phyloP scores from a whole-genome alignment of 1,140 invertebrate species.

The Linepithema humile region DNA sequence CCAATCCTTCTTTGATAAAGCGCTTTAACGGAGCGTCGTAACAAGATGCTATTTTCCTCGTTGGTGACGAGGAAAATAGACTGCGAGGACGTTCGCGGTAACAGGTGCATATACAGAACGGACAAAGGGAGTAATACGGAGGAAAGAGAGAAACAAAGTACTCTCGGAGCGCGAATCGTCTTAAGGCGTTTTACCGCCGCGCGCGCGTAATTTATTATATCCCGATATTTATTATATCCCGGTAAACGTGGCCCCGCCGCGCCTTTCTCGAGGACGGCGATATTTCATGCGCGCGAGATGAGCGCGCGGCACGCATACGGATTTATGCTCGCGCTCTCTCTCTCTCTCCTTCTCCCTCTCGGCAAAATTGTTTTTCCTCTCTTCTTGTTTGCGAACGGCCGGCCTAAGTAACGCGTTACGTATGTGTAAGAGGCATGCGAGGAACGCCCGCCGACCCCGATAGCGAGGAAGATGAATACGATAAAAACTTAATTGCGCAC shows the following conservation, averaged over 20 bases:
- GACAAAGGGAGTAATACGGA: not conserved
- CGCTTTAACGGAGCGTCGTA: conserved; percentile 32
- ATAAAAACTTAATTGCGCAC: conserved; percentile 44
- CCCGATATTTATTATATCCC: not conserved
- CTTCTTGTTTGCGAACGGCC: not conserved
- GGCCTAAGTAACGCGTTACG: not conserved
- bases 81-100: not conserved
- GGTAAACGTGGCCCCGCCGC: conserved; percentile 28
- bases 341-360: too few species aligned
- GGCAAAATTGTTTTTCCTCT: conserved; percentile 33
- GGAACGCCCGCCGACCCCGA: not conserved
- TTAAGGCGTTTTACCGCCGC: not conserved
- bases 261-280: conserved; percentile 23
- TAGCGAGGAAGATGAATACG: conserved; percentile 27
- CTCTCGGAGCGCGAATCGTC: not conserved
- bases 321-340: conserved; percentile 24
- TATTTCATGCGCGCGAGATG: conserved; percentile 52
- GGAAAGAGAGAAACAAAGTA: conserved; percentile 8
- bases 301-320: conserved; percentile 35
- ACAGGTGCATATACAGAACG: not conserved
- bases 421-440: too few species aligned
- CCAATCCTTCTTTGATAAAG: conserved; percentile 46
- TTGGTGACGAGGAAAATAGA: conserved; percentile 37
- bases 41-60: conserved; percentile 45
- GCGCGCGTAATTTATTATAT: not conserved